A percentile compares a stretch with the other conserved stretches of the same genome.
phyloP scores from a whole-genome alignment of 2,113 vertebrate species.

The Crotophaga sulcirostris region DNA sequence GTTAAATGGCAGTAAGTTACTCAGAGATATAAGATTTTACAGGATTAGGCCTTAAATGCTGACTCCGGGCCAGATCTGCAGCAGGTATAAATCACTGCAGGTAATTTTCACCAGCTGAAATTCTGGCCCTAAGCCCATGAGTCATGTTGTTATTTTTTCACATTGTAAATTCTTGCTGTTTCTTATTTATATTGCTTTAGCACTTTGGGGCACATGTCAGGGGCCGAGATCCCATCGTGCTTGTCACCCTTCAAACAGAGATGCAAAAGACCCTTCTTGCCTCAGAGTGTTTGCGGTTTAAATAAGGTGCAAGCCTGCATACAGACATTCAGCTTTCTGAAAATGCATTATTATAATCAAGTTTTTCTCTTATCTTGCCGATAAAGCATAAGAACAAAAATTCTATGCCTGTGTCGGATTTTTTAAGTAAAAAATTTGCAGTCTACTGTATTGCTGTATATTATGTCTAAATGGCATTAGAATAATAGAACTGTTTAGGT shows the following conservation, averaged over 20 bases:
- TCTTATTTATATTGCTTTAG: slow-evolving; percentile 50
- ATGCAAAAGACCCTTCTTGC: background rate
- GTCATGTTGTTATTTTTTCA: slow-evolving; percentile 62
- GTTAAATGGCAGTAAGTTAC: slow-evolving; percentile 12
- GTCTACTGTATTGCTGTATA: background rate
- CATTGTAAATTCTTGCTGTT: slow-evolving; percentile 65
- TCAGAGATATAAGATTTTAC: background rate
- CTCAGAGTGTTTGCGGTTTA: background rate
- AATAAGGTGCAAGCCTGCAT: background rate
- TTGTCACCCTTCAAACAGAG: background rate
- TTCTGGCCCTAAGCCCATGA: slow-evolving; percentile 31
- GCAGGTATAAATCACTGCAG: slow-evolving; percentile 61
- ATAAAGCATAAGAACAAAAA: background rate
- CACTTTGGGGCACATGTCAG: slow-evolving; percentile 2
- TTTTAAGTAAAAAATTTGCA: background rate
- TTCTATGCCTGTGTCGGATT: background rate
- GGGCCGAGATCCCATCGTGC: background rate
- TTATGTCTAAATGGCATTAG: background rate
- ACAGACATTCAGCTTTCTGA: background rate
- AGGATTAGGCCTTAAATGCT: background rate
- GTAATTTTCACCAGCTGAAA: slow-evolving; percentile 67
- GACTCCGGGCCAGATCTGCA: slow-evolving; percentile 31
- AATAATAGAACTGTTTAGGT: background rate
- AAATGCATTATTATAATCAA: background rate
- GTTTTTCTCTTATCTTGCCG: background rate